Evolutionary conservation across 1,140 invertebrate genomes (phyloP), one percentile per base, ranked within the genome.

Genomic region (Andrena cerasifolii): DNA sequence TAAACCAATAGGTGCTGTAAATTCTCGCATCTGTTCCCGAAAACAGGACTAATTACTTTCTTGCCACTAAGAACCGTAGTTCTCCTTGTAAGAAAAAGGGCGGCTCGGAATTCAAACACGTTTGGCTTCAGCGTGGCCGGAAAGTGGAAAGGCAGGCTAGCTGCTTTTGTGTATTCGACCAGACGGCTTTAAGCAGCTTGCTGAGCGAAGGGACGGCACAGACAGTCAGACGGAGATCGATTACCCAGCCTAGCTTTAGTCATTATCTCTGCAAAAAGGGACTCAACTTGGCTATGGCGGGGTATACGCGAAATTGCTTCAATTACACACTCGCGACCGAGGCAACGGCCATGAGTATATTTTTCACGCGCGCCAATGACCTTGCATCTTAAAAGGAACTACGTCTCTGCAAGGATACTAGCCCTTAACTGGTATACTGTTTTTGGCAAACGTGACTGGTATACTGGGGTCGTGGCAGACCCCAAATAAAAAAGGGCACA

Each of bases 151-250:
- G 31, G 33, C 21, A 58, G 21, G 33, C 53, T 21, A 21, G 62
- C 16, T 66, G 79, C 80, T 79, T 86, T 85, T 77, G 68, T 78
- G 71, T 79, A 67, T 66, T 75, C 59, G 40, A 43, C 36, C 47
- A 63, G 79, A 63, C 68, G 53, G 62, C 78, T 82, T 49, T 40
- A 43, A 58, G 53, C 66, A 75, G 72, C 62, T 54, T 47, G 73
- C 53, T 84, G 82, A 86, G 72, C 66, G 83, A 86, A 71, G 62
- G 56, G 53, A 56, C 26, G 31, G 28, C 36, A 77, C 61, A 79
- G 67, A 81, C 68, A 61, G 74, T 65, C 82, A 77, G 85, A 86
- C 84, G 51, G 66, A 86, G 85, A 86, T 86, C 79, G 85, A 86
- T 86, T 84, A 70, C 84, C 53, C 56, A 49, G 78, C 47, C 79